A percentile compares a stretch with the other conserved stretches of the same genome.
Conservation (phyloP, 1,140 invertebrate species). For the Calliphora vicina region DNA sequence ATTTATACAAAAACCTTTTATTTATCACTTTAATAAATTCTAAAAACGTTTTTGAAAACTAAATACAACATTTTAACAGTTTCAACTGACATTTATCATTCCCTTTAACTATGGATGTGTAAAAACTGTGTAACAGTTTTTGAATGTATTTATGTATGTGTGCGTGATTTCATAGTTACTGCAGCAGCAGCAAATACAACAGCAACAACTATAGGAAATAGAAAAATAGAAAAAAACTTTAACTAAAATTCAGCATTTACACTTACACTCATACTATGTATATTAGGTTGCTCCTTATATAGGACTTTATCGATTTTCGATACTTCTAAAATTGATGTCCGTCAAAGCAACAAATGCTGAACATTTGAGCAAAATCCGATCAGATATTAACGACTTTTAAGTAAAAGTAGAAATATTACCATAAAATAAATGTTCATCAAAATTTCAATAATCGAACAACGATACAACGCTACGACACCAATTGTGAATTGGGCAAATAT, state of each 20-base stretch:
- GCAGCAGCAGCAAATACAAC: not conserved
- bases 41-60: conserved; percentile 10
- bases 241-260: not conserved
- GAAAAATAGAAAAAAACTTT: not conserved
- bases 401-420: too few relatives aligned
- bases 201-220: not conserved
- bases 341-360: too few relatives aligned
- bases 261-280: too few relatives aligned
- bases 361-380: too few relatives aligned
- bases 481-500: too few relatives aligned
- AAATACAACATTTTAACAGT: conserved; percentile 1
- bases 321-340: too few relatives aligned
- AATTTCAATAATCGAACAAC: too few relatives aligned
- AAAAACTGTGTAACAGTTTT: not conserved
- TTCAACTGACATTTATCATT: conserved; percentile 13
- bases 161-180: not conserved
- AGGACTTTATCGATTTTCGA: too few relatives aligned
- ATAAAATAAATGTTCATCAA: too few relatives aligned
- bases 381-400: too few relatives aligned
- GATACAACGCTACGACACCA: too few relatives aligned
- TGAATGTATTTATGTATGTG: not conserved
- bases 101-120: not conserved
- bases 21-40: conserved; percentile 14
- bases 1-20: not conserved
- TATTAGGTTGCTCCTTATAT: too few relatives aligned